Evolutionary conservation across 2,797 vertebrate genomes (phyloP).

Genomic region (Streptopelia turtur): DNA sequence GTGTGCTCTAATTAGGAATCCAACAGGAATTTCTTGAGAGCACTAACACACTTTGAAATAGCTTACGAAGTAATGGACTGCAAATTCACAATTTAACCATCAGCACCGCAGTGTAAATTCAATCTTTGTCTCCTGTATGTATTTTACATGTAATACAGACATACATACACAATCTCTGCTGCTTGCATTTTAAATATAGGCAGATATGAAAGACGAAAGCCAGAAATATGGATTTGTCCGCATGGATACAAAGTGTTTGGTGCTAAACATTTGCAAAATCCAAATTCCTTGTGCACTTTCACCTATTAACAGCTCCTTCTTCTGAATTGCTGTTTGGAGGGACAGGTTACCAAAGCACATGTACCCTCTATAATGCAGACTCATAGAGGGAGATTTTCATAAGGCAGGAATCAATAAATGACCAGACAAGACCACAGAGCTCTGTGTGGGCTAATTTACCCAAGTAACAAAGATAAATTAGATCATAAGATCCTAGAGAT

Average conservation of each 20-base stretch:
- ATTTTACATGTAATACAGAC: neutral
- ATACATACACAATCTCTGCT: neutral
- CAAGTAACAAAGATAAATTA: neutral
- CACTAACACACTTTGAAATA: neutral
- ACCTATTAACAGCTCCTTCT: neutral
- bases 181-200: neutral
- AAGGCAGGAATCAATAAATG: slow-evolving; percentile 2
- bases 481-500: neutral
- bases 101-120: neutral
- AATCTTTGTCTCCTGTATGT: neutral
- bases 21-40: neutral
- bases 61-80: neutral
- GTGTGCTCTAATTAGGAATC: neutral
- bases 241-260: fast-evolving
- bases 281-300: neutral
- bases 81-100: neutral
- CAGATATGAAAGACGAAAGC: neutral
- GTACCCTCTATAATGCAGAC: fast-evolving
- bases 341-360: neutral
- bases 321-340: neutral
- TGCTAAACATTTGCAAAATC: neutral
- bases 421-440: neutral
- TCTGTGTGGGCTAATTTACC: neutral
- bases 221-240: neutral
- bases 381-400: neutral